Evolutionary conservation across 2,888 invertebrate genomes (phyloP).

Genomic region (Amorpha juglandis): DNA sequence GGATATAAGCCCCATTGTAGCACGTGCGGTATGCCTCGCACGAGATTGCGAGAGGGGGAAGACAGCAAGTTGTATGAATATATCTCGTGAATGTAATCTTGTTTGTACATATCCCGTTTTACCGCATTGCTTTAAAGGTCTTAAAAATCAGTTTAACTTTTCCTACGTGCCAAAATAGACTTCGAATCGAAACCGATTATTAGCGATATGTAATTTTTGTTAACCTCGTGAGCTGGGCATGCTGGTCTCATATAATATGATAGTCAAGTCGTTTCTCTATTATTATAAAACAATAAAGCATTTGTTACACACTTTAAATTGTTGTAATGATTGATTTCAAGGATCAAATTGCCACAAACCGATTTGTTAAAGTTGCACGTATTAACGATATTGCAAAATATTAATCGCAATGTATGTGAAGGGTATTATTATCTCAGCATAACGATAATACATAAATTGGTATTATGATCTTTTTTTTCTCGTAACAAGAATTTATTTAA

Average conservation of each 20-base stretch:
- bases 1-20: background rate
- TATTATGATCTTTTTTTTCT: slow-evolving; percentile 9
- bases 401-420: slow-evolving; percentile 22
- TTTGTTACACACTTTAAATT: slow-evolving; percentile 17
- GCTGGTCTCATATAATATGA: slow-evolving; percentile 4
- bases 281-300: slow-evolving; percentile 23
- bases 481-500: background rate
- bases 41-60: background rate
- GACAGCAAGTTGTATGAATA: background rate
- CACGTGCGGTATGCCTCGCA: background rate
- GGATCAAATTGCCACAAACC: slow-evolving; percentile 15
- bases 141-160: background rate
- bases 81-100: background rate
- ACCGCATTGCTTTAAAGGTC: background rate
- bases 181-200: slow-evolving; percentile 15
- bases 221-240: slow-evolving; percentile 12
- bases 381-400: slow-evolving; percentile 14
- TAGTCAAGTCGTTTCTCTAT: slow-evolving; percentile 15
- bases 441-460: background rate
- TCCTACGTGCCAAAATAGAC: background rate
- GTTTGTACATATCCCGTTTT: background rate
- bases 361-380: slow-evolving; percentile 6
- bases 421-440: slow-evolving; percentile 3
- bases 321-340: slow-evolving; percentile 21
- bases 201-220: slow-evolving; percentile 14